Evolutionary conservation across 2,113 vertebrate genomes (phyloP), one percentile per base, ranked within the genome.

Genomic region (Myxocyprinus asiaticus): DNA sequence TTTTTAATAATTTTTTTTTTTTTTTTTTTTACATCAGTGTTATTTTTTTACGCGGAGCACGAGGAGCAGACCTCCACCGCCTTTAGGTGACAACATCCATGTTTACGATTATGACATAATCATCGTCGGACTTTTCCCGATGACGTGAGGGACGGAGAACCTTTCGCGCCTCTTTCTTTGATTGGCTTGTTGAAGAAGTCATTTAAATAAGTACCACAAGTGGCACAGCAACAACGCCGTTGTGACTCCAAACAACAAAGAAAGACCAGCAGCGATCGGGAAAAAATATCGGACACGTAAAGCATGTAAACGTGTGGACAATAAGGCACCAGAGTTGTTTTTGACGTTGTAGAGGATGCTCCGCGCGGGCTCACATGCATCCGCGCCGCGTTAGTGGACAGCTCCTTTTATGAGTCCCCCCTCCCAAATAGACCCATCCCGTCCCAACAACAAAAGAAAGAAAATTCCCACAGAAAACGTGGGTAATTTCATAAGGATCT

Each of bases 281-380:
- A 65, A 76, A 47, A 90, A 90, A 91, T 86, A 90, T 88, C 86
- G 88, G 88, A 90, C 89, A 88, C 87, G 89, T 90, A 91, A 87
- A 89, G 92, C 91, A 92, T 92, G 92, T 93, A 94, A 93, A 93
- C 92, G 90, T 92, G 92, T 90, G 90, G 90, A 89, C 88, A 89
- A 91, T 94, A 94, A 94, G 93, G 93, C 93, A 94, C 93, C 89
- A 90, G 89, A 76, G 92, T 94, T 89, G 90, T 92, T 88, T 84
- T 90, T 89, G 91, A 92, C 87, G 90, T 90, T 88, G 90, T 88
- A 91, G 91, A 91, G 90, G 91, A 91, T 88, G 91, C 84, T 79
- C 87, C 67, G 70, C 42, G 73, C 79, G 83, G 71, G 64, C 87
- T 87, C 85, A 86, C 84, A 67, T 22, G 56, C 87, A 82, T 85